Evolutionary conservation across 2,888 invertebrate genomes (phyloP).

Genomic region (Hesperia comma): DNA sequence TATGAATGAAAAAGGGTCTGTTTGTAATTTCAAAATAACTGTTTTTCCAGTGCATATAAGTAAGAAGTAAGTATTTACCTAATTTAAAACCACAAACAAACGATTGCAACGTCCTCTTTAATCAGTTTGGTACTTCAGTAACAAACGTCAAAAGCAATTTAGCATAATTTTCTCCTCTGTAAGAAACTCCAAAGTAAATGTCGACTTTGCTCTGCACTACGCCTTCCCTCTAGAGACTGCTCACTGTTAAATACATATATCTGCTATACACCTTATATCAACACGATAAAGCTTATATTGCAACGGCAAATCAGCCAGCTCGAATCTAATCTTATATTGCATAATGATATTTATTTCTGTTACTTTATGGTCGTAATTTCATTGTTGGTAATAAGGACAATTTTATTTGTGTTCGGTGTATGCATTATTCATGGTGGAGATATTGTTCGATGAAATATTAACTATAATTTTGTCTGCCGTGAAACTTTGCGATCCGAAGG

Average conservation of each 20-base stretch:
- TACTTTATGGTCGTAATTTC: slow-evolving; percentile 5
- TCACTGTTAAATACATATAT: slow-evolving; percentile 3
- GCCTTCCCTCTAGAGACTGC: slow-evolving; percentile 41
- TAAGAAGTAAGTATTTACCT: too few species aligned
- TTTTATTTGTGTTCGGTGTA: slow-evolving; percentile 6
- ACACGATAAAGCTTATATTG: not conserved
- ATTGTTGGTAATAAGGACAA: not conserved
- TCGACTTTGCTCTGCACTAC: slow-evolving; percentile 6
- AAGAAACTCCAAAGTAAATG: slow-evolving; percentile 26
- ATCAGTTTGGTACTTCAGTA: slow-evolving; percentile 2
- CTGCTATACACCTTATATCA: slow-evolving; percentile 1
- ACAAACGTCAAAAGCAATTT: slow-evolving; percentile 17
- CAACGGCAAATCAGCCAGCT: not conserved
- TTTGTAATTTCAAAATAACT: too few species aligned
- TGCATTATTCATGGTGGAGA: slow-evolving; percentile 8
- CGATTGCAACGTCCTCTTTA: not conserved
- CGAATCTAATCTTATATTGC: not conserved
- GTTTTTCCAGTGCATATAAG: too few species aligned
- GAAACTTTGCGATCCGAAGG: not conserved
- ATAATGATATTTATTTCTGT: slow-evolving; percentile 2
- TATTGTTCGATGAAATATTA: slow-evolving; percentile 8
- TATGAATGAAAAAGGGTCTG: too few species aligned
- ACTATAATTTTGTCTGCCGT: not conserved
- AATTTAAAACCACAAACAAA: too few species aligned
- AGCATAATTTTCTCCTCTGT: not conserved